Percentiles rank a stretch among this genome's conserved stretches.
phyloP scores from a whole-genome alignment of 1,140 invertebrate genomes.

The Globodera ellingtonae region DNA sequence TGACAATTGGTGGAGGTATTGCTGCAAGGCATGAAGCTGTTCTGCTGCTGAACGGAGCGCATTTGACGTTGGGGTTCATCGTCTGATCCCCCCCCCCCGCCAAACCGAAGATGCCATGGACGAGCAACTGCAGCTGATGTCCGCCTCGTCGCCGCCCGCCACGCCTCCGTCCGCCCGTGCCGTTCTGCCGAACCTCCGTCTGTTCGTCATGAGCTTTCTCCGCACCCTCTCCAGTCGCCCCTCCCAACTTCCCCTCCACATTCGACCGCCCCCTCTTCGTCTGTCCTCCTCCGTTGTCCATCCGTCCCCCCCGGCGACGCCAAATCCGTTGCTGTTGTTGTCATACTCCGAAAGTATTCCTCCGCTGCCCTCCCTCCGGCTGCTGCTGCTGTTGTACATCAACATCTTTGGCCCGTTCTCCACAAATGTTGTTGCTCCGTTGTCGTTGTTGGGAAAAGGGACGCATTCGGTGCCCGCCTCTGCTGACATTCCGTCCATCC shows the following conservation, averaged over 20 bases:
- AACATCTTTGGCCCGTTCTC: conserved; percentile 5
- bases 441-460: conserved; percentile 26
- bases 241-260: conserved; percentile 37
- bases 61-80: not conserved
- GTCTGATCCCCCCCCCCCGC: not conserved
- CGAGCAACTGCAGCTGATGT: conserved; percentile 40
- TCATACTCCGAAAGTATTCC: conserved; percentile 41
- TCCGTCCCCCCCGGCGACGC: conserved; percentile 20
- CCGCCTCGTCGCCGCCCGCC: conserved; percentile 43
- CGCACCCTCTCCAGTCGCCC: conserved; percentile 39
- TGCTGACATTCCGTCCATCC: conserved; percentile 29
- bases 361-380: conserved; percentile 17
- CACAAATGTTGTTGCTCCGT: not conserved
- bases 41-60: not conserved
- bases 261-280: conserved; percentile 61
- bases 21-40: not conserved
- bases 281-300: conserved; percentile 53
- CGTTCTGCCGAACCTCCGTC: conserved; percentile 5
- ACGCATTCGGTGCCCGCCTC: not conserved
- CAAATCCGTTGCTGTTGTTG: conserved; percentile 27
- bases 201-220: conserved; percentile 18
- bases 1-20: not conserved
- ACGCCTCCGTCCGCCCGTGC: not conserved
- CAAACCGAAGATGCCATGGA: conserved; percentile 42
- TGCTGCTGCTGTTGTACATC: not conserved